A percentile compares a stretch with the other conserved stretches of the same genome.
phyloP scores from a whole-genome alignment of 2,797 vertebrate genomes.

The Emydoidea blandingii region DNA sequence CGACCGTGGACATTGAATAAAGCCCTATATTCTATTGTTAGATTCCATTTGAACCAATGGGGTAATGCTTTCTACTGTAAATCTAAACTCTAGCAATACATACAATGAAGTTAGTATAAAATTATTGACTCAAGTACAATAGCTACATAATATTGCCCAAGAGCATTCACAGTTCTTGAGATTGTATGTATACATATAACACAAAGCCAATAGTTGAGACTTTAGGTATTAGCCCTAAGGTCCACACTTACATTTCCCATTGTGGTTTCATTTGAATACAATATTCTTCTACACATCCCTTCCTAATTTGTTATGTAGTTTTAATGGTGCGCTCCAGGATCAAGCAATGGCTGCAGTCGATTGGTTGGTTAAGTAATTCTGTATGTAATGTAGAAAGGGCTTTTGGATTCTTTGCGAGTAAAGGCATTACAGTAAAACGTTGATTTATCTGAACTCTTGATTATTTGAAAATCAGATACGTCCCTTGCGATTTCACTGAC shows the following conservation, averaged over 20 bases:
- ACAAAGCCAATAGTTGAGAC: not conserved
- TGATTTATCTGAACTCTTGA: not conserved
- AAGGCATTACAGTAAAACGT: not conserved
- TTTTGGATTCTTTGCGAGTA: not conserved
- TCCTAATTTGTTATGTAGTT: not conserved
- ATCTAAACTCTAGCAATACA: not conserved
- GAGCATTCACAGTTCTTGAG: not conserved
- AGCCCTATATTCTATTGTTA: not conserved
- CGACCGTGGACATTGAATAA: not conserved
- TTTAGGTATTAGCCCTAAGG: constrained; percentile 28
- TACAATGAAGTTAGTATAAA: constrained; percentile 19
- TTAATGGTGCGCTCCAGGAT: not conserved
- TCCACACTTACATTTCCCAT: not conserved
- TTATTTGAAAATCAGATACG: not conserved
- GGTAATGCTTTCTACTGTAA: not conserved
- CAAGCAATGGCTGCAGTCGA: not conserved
- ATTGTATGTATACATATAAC: not conserved
- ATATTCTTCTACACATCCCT: not conserved
- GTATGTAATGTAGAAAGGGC: not conserved
- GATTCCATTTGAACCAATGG: not conserved
- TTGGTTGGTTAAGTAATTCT: not conserved
- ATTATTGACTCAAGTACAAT: constrained; percentile 22
- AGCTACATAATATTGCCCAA: not conserved
- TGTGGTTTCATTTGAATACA: not conserved
- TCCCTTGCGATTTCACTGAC: not conserved